A percentile compares a stretch with the other conserved stretches of the same genome.
Evolutionary conservation across 2,888 invertebrate genomes (phyloP).

Genomic region (Epiblema foenella): DNA sequence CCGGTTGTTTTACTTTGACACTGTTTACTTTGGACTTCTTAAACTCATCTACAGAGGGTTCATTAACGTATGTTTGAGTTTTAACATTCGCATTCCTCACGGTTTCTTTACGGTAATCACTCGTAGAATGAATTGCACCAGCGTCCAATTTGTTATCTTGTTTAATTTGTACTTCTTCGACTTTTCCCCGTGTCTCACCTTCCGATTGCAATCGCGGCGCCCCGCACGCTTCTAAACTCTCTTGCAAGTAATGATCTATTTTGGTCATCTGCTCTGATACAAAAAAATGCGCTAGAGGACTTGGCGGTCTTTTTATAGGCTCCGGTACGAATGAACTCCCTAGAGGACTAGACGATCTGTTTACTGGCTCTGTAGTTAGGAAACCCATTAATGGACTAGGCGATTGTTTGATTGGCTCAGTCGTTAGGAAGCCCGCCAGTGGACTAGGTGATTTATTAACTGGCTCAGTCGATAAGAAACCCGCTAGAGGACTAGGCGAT

Average conservation of each 20-base stretch:
- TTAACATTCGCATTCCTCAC: constrained; percentile 35
- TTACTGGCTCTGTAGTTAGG: background rate
- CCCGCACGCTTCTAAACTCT: constrained; percentile 72
- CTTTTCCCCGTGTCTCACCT: constrained; percentile 49
- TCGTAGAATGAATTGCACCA: constrained; percentile 46
- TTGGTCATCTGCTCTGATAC: constrained; percentile 75
- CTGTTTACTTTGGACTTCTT: constrained; percentile 64
- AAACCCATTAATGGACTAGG: background rate
- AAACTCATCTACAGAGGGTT: constrained; percentile 48
- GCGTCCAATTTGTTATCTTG: constrained; percentile 49
- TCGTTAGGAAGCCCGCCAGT: constrained; percentile 62
- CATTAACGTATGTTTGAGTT: constrained; percentile 46
- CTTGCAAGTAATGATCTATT: constrained; percentile 76
- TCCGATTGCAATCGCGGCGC: constrained; percentile 35
- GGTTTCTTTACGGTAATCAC: constrained; percentile 48
- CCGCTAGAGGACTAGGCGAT: constrained; percentile 67
- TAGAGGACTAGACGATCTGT: constrained; percentile 18
- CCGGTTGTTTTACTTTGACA: constrained; percentile 64
- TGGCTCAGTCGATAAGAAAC: background rate
- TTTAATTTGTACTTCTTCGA: constrained; percentile 46
- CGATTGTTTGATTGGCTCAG: constrained; percentile 56
- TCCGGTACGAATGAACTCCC: constrained; percentile 45
- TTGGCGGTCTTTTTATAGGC: constrained; percentile 58
- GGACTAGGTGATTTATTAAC: constrained; percentile 52
- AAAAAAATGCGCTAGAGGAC: constrained; percentile 69